phyloP scores from a whole-genome alignment of 2,888 invertebrate species.

The Lathronympha strigana region DNA sequence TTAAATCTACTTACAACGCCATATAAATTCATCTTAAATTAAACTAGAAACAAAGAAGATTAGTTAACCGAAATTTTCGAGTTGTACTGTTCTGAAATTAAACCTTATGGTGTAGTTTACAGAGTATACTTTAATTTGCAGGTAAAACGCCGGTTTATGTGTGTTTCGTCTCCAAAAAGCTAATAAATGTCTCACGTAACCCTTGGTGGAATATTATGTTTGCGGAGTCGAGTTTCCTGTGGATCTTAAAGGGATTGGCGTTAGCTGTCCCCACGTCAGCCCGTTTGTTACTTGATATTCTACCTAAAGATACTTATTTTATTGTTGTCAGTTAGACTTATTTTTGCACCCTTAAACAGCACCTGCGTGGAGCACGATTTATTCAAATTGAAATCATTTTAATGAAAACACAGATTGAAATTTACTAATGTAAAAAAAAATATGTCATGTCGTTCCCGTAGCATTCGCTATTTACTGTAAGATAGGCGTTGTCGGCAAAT shows the following conservation, averaged over 20 bases:
- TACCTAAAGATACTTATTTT: not conserved
- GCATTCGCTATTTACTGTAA: too few relatives aligned
- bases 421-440: too few relatives aligned
- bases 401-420: too few relatives aligned
- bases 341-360: too few relatives aligned
- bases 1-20: constrained; percentile 27
- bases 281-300: not conserved
- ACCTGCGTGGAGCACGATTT: too few relatives aligned
- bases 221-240: not conserved
- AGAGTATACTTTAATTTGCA: not conserved
- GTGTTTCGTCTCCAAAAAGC: constrained; percentile 4
- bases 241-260: not conserved
- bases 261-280: not conserved
- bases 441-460: too few relatives aligned
- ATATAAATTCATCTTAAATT: constrained; percentile 16
- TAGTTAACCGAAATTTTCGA: not conserved
- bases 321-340: not conserved
- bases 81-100: not conserved
- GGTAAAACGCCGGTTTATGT: not conserved
- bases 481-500: too few relatives aligned
- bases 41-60: constrained; percentile 8
- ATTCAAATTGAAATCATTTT: too few relatives aligned
- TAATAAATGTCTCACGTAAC: constrained; percentile 8
- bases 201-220: constrained; percentile 4
- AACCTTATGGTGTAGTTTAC: not conserved